Percentiles rank a stretch among this genome's conserved stretches.
These are phyloP conservation scores for Stegodyphus dumicola DNA, from an alignment of 1,140 invertebrate species.

Conservation along the genomic window DNA sequence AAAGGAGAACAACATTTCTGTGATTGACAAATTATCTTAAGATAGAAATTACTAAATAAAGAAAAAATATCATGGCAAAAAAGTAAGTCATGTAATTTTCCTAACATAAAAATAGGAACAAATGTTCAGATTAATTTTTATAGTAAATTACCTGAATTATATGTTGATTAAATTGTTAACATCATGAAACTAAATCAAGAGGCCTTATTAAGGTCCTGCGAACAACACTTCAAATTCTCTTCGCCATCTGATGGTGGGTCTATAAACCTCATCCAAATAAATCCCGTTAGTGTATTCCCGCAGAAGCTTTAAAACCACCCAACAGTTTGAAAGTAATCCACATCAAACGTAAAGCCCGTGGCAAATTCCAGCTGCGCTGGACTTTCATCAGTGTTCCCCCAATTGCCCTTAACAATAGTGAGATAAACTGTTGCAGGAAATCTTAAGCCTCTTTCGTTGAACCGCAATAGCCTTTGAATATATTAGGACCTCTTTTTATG, in stretches of 20 bases:
- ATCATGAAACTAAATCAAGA: too few relatives aligned
- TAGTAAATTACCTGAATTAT: too few relatives aligned
- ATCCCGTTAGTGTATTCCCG: constrained; percentile 15
- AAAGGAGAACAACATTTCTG: too few relatives aligned
- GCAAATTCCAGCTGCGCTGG: constrained; percentile 39
- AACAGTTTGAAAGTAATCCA: constrained; percentile 14
- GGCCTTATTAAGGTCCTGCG: too few relatives aligned
- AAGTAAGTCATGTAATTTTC: too few relatives aligned
- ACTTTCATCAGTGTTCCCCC: not conserved
- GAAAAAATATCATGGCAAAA: too few relatives aligned
- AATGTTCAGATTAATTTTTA: too few relatives aligned
- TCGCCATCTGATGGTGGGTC: constrained; percentile 16
- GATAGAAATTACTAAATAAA: too few relatives aligned
- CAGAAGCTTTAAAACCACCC: constrained; percentile 22
- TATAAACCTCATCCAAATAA: constrained; percentile 34
- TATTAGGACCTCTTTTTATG: constrained; percentile 28
- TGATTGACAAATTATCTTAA: too few relatives aligned
- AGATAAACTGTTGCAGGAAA: constrained; percentile 44
- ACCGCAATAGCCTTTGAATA: constrained; percentile 45
- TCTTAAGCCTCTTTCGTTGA: constrained; percentile 31
- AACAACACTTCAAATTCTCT: not conserved
- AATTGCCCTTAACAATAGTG: not conserved
- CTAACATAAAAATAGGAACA: too few relatives aligned
- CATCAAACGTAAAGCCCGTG: not conserved
- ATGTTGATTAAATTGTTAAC: too few relatives aligned